A percentile compares a stretch with the other conserved stretches of the same genome.
Conservation (phyloP, 2,888 invertebrate genomes). For the Eupelmus urozonus region DNA sequence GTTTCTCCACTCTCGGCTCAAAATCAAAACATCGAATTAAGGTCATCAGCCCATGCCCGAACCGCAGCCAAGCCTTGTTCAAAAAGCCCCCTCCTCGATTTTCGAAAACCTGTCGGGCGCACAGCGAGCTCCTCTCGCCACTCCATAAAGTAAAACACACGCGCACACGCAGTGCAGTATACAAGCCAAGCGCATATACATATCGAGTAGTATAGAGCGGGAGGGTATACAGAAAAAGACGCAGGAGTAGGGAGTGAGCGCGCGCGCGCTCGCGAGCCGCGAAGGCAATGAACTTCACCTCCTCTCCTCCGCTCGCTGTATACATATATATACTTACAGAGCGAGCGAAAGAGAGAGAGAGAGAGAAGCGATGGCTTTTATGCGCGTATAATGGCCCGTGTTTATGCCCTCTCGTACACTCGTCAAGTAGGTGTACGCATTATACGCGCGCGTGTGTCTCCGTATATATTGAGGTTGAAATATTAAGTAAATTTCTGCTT, state of each 20-base stretch:
- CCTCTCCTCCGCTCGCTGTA: conserved; percentile 63
- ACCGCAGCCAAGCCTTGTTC: too few species aligned
- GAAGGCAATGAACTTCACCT: conserved; percentile 78
- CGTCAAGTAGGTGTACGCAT: conserved; percentile 62
- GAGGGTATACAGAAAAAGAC: neutral
- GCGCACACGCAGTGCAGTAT: neutral
- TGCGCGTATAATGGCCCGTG: conserved; percentile 75
- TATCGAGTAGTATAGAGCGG: too few species aligned
- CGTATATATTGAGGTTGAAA: too few species aligned
- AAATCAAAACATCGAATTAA: too few species aligned
- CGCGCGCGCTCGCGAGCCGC: conserved; percentile 51
- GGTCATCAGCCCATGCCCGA: too few species aligned
- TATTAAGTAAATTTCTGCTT: too few species aligned
- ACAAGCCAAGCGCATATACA: neutral
- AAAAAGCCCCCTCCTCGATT: too few species aligned
- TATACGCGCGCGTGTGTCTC: conserved; percentile 57
- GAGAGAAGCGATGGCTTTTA: conserved; percentile 71
- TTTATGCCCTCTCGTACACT: conserved; percentile 68
- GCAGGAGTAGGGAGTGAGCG: too few species aligned
- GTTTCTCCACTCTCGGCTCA: too few species aligned
- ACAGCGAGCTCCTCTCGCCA: too few species aligned
- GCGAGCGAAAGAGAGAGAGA: conserved; percentile 26
- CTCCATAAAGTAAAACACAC: too few species aligned
- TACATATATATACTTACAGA: neutral
- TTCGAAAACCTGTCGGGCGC: too few species aligned